Base-by-base conservation (phyloP, 2,113 vertebrate genomes). In the Willisornis vidua region DNA sequence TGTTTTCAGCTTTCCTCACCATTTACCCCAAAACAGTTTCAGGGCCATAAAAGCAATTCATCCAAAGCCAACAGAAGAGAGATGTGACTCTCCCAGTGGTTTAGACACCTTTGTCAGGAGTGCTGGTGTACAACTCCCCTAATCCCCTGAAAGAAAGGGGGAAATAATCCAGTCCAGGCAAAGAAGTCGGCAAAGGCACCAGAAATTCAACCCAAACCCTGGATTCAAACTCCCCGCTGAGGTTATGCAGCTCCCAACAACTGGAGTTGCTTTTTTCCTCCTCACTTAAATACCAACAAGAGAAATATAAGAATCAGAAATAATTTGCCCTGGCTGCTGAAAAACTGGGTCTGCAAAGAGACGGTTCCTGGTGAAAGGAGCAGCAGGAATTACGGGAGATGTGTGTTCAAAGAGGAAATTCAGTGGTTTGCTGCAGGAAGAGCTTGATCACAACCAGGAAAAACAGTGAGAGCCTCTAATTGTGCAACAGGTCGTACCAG, bases 211-310 rank as follows among this genome's bases (percentile, higher is more conserved):
- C 7, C 49, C 41, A 62, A 83, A 66, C 23, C 58, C 54, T 31
- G 17, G 84, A 83, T 77, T 88, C 67, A 48, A 84, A 72, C 62
- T 61, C 77, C 51, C 19, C 1, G 3, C 43, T 45, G 51, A n/a
- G 70, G 48, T 51, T 87, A 23, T 0, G 0, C 33, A 19, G 31
- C 74, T 87, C 81, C 77, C 0, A 0, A 20, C 18, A 66, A 66
- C 1, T 66, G 35, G 0, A 79, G 58, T 3, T 9, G 3, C 1
- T 26, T 61, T 45, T 79, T 61, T 59, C 39, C 49, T 28, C 2
- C 45, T 78, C 66, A n/a, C 15, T 52, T 25, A 85, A 86, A 72
- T 6, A 65, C 6, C 37, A 72, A 67, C 11, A 46, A 55, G 29
- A 73, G 70, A 85, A 91, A 54, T 6, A 9, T 2, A 72, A 33